Evolutionary conservation across 2,113 vertebrate species (phyloP).

Genomic region (Pagrus major): DNA sequence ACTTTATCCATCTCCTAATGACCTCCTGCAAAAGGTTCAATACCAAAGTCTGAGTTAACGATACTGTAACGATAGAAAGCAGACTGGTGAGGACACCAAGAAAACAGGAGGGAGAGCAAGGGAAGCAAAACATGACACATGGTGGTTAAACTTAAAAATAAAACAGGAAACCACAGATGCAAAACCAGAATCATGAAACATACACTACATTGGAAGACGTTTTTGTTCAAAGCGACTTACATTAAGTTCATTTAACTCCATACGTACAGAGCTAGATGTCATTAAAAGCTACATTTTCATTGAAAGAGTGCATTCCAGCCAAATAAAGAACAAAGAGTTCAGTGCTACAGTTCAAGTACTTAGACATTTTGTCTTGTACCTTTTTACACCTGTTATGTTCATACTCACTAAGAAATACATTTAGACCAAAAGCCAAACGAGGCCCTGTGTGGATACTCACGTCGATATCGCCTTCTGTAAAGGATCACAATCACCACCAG

Average conservation of each 20-base stretch:
- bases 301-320: neutral
- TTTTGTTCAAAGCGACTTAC: too few species aligned
- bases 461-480: fast-evolving
- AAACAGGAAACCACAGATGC: too few species aligned
- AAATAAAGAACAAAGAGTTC: neutral
- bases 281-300: too few species aligned
- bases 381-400: neutral
- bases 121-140: too few species aligned
- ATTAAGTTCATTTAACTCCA: too few species aligned
- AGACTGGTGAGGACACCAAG: fast-evolving
- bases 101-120: too few species aligned
- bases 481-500: slow-evolving; percentile 2
- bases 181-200: fast-evolving
- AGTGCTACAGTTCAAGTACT: too few species aligned
- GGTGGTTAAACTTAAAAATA: too few species aligned
- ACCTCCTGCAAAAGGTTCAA: neutral
- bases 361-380: neutral
- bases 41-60: neutral
- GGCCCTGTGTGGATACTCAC: slow-evolving; percentile 62
- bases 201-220: too few species aligned
- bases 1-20: fast-evolving
- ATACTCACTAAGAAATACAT: neutral
- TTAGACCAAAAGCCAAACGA: neutral
- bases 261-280: neutral
- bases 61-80: too few species aligned